phyloP scores from a whole-genome alignment of 2,888 invertebrate species.

The Catocala sponsa region DNA sequence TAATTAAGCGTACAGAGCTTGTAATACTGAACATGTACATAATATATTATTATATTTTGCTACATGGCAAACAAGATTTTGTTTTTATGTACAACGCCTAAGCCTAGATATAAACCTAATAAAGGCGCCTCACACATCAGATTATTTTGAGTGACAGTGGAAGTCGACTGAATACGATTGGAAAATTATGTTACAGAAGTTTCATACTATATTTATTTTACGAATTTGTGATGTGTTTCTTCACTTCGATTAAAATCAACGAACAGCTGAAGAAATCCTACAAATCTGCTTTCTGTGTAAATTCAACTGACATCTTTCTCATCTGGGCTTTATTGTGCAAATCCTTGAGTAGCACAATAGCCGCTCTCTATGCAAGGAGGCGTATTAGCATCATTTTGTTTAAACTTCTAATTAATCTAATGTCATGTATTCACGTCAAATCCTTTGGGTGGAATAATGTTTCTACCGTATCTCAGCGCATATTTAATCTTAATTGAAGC shows the following conservation, averaged over 20 bases:
- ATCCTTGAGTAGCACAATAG: conserved; percentile 1
- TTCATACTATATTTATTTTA: conserved; percentile 1
- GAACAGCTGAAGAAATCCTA: neutral
- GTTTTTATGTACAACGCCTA: too few relatives aligned
- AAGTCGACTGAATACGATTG: neutral
- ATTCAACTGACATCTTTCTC: conserved; percentile 12
- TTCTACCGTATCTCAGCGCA: neutral
- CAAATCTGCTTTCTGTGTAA: conserved; percentile 8
- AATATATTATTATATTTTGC: too few relatives aligned
- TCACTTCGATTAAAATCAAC: neutral
- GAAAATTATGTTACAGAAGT: neutral
- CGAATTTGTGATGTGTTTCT: neutral
- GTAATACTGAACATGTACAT: too few relatives aligned
- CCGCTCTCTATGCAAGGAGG: neutral
- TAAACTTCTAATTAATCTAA: conserved; percentile 2
- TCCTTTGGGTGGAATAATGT: neutral
- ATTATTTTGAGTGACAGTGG: neutral
- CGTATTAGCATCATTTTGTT: neutral
- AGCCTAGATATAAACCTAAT: neutral
- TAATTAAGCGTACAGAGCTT: too few relatives aligned
- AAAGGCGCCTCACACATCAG: neutral
- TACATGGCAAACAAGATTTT: too few relatives aligned
- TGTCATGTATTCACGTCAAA: neutral
- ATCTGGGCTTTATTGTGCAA: conserved; percentile 31
- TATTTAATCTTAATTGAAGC: conserved; percentile 3